Conservation (phyloP, 1,140 invertebrate species). For the Cephus cinctus region DNA sequence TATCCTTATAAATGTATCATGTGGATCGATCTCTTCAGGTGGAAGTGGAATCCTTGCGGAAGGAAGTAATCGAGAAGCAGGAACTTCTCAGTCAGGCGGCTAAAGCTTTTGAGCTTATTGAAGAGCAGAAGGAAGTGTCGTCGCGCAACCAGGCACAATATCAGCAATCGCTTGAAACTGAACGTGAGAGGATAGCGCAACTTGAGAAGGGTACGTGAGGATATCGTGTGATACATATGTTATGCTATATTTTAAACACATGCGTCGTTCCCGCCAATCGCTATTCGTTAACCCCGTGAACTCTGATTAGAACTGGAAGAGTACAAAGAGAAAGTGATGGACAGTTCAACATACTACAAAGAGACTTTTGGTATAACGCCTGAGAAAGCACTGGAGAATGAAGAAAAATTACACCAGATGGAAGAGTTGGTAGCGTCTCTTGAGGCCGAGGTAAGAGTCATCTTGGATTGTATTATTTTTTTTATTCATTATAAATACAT, state of each 20-base stretch:
- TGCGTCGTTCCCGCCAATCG: no score
- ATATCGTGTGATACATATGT: no score
- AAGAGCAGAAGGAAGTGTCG: constrained; percentile 59
- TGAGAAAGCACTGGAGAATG: constrained; percentile 42
- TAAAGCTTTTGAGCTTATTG: constrained; percentile 72
- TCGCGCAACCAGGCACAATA: constrained; percentile 40
- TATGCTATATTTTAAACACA: no score
- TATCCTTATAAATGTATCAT: constrained; percentile 6
- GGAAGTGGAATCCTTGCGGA: constrained; percentile 74
- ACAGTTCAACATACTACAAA: constrained; percentile 39
- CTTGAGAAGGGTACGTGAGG: constrained; percentile 41
- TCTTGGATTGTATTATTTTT: no score
- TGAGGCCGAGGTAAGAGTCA: constrained; percentile 48
- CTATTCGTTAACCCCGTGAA: no score
- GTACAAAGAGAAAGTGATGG: constrained; percentile 33
- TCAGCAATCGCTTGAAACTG: constrained; percentile 42
- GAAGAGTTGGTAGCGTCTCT: constrained; percentile 46
- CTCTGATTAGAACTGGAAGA: constrained; percentile 49
- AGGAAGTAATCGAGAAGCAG: constrained; percentile 79
- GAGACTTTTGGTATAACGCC: constrained; percentile 46
- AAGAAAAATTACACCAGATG: constrained; percentile 47
- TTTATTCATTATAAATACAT: no score
- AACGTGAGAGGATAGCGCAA: constrained; percentile 37
- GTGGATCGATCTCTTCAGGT: constrained; percentile 57
- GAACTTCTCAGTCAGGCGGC: constrained; percentile 80